phyloP scores from a whole-genome alignment of 2,113 vertebrate genomes.

The Heliornis fulica region DNA sequence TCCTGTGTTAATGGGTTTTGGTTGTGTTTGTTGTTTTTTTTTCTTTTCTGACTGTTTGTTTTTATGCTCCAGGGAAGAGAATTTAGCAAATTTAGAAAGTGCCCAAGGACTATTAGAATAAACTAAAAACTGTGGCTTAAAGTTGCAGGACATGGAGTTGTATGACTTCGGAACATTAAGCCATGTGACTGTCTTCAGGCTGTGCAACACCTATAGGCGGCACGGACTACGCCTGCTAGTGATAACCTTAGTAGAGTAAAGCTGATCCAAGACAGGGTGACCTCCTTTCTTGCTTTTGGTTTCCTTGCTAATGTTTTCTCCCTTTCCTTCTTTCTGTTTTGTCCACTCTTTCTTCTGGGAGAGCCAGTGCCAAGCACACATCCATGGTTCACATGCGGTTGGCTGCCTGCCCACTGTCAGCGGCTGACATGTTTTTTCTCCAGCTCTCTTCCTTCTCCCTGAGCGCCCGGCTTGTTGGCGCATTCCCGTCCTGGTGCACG shows the following conservation, averaged over 20 bases:
- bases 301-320: background rate
- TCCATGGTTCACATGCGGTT: rapidly evolving
- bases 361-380: background rate
- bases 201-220: rapidly evolving
- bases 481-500: rapidly evolving
- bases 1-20: background rate
- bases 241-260: background rate
- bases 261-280: background rate
- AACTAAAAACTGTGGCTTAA: background rate
- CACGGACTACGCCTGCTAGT: background rate
- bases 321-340: background rate
- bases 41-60: background rate
- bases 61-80: background rate
- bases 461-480: rapidly evolving
- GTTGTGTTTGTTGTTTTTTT: background rate
- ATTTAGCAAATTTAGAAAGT: background rate
- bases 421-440: background rate
- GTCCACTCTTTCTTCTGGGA: background rate
- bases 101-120: background rate
- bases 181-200: background rate
- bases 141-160: background rate
- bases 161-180: background rate
- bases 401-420: background rate
- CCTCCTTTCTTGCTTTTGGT: background rate
- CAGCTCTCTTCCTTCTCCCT: background rate